phyloP scores from a whole-genome alignment of 1,140 invertebrate species.

The Drosophila ananassae region DNA sequence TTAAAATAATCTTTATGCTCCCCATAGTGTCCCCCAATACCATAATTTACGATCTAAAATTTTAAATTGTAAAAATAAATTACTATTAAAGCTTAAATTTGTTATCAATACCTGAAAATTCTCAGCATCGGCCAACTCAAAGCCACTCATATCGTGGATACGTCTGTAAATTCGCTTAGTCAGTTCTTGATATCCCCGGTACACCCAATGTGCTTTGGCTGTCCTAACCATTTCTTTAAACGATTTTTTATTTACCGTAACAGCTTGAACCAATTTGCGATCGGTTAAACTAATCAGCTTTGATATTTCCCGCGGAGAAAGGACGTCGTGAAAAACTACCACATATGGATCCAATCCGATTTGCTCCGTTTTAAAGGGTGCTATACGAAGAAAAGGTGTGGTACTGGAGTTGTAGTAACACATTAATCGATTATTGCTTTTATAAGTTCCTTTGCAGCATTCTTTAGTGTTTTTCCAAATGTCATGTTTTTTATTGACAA shows the following conservation, averaged over 20 bases:
- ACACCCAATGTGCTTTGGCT: constrained; percentile 88
- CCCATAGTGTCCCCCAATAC: constrained; percentile 89
- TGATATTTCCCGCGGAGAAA: constrained; percentile 94
- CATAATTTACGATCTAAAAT: constrained; percentile 88
- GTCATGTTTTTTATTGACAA: not conserved
- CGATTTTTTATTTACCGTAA: not conserved
- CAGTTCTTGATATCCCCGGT: constrained; percentile 90
- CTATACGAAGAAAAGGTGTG: constrained; percentile 91
- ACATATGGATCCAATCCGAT: constrained; percentile 92
- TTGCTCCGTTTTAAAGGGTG: constrained; percentile 96
- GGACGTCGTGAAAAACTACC: constrained; percentile 93
- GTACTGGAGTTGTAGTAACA: constrained; percentile 91
- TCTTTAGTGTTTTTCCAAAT: not conserved
- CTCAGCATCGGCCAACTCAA: constrained; percentile 85
- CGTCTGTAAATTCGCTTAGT: constrained; percentile 89
- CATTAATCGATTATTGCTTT: constrained; percentile 84
- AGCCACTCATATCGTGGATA: constrained; percentile 90
- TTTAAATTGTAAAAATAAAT: not conserved
- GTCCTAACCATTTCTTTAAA: not conserved
- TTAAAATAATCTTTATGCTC: constrained; percentile 87
- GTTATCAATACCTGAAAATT: constrained; percentile 2
- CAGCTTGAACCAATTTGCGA: not conserved
- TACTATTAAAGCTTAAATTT: not conserved
- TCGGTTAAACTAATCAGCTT: not conserved
- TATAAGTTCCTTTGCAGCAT: constrained; percentile 34